Percentiles rank a stretch among this genome's conserved stretches.
phyloP scores from a whole-genome alignment of 2,113 vertebrate species.

The Tyrannus savana region DNA sequence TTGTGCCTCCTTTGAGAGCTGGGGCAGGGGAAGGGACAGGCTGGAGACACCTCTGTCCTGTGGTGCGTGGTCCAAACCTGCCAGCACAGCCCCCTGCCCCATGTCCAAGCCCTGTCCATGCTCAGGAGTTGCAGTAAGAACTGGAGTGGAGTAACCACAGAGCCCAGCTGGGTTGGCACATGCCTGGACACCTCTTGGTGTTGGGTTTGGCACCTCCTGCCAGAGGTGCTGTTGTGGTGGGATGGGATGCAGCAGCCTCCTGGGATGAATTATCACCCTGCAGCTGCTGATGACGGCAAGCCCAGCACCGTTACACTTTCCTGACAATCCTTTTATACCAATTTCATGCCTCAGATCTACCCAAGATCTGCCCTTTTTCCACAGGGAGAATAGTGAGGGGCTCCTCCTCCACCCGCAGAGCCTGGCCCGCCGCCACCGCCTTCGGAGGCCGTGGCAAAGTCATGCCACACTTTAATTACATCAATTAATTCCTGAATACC shows the following conservation, averaged over 20 bases:
- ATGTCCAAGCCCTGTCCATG: accelerated
- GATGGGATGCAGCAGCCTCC: not conserved
- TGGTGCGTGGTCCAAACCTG: accelerated
- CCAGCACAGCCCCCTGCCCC: not conserved
- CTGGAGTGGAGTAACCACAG: accelerated
- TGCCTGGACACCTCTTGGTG: accelerated
- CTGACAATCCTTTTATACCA: conserved; percentile 11
- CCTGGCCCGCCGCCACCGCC: not conserved
- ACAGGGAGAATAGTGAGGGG: not conserved
- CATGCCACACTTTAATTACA: conserved; percentile 57
- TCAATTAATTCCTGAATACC: conserved; percentile 53
- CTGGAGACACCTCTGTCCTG: not conserved
- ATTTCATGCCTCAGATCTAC: conserved; percentile 32
- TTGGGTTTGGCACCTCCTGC: not conserved
- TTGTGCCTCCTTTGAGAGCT: not conserved
- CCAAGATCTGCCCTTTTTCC: conserved; percentile 16
- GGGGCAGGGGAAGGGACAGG: not conserved
- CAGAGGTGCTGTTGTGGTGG: not conserved
- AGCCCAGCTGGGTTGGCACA: not conserved
- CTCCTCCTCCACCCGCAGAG: not conserved
- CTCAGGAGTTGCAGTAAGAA: not conserved
- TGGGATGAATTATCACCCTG: not conserved
- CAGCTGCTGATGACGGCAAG: not conserved
- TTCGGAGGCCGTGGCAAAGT: conserved; percentile 8
- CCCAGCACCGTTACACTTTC: not conserved